phyloP scores from a whole-genome alignment of 2,797 vertebrate species.

The Leuciscus waleckii region DNA sequence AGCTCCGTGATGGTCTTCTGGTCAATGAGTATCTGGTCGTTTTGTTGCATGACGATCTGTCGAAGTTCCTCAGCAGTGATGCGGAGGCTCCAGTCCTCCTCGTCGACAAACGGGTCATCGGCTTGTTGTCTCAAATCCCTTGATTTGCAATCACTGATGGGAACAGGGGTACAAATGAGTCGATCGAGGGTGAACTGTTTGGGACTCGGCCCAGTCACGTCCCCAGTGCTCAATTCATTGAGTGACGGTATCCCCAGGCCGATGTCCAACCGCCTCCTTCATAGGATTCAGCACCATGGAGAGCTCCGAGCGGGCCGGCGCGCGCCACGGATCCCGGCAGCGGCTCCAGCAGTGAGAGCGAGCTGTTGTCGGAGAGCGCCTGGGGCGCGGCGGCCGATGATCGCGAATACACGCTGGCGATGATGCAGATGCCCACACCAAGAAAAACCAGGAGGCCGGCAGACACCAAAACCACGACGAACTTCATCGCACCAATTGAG shows the following conservation, averaged over 20 bases:
- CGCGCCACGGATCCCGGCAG: slow-evolving; percentile 74
- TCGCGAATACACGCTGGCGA: slow-evolving; percentile 92
- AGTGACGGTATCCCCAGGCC: slow-evolving; percentile 79
- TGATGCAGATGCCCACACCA: slow-evolving; percentile 93
- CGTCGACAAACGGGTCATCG: slow-evolving; percentile 70
- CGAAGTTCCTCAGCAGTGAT: slow-evolving; percentile 90
- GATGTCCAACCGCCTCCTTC: slow-evolving; percentile 70
- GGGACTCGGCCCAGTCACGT: slow-evolving; percentile 69
- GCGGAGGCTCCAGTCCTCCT: slow-evolving; percentile 85
- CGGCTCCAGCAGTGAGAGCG: slow-evolving; percentile 75
- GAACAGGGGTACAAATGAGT: slow-evolving; percentile 88
- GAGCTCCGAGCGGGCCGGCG: slow-evolving; percentile 83
- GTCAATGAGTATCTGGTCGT: slow-evolving; percentile 91
- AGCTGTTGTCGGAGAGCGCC: slow-evolving; percentile 80
- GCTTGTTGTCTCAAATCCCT: slow-evolving; percentile 73
- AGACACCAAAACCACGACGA: slow-evolving; percentile 90
- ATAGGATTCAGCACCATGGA: slow-evolving; percentile 82
- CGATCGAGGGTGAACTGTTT: slow-evolving; percentile 87
- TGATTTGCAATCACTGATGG: slow-evolving; percentile 83
- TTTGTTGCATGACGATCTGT: slow-evolving; percentile 90
- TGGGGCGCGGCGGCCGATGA: slow-evolving; percentile 72
- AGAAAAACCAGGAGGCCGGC: slow-evolving; percentile 93
- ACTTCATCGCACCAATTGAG: slow-evolving; percentile 83
- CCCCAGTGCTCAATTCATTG: slow-evolving; percentile 76
- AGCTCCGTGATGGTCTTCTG: slow-evolving; percentile 93